Evolutionary conservation across 1,140 invertebrate species (phyloP).

Genomic region (Papilio machaon): DNA sequence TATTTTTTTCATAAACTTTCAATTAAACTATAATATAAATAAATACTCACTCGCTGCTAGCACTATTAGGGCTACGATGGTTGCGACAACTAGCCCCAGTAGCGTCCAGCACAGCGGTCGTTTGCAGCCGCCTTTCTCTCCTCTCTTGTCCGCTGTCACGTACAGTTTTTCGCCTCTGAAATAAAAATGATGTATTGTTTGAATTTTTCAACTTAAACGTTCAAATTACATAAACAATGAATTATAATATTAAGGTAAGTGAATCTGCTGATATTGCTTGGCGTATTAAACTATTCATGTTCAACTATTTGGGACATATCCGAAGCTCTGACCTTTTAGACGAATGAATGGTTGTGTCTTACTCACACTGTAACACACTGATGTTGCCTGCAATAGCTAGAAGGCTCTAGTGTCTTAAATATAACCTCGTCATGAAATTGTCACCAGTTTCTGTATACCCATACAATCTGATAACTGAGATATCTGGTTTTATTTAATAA

Average conservation of each 20-base stretch:
- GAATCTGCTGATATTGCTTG: not conserved
- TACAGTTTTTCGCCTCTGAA: constrained; percentile 91
- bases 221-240: not conserved
- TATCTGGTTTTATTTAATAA: too few species aligned
- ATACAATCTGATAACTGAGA: too few species aligned
- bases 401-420: not conserved
- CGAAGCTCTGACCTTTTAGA: not conserved
- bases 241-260: not conserved
- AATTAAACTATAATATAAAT: not conserved
- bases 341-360: not conserved
- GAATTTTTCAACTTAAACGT: not conserved
- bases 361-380: not conserved
- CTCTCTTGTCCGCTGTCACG: constrained; percentile 90
- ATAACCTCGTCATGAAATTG: too few species aligned
- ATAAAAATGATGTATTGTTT: constrained; percentile 52
- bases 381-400: not conserved
- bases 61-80: constrained; percentile 85
- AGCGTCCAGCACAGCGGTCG: constrained; percentile 86
- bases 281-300: not conserved
- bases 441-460: too few species aligned
- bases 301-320: not conserved
- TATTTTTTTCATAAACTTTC: not conserved
- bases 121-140: constrained; percentile 85
- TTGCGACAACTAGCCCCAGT: constrained; percentile 83
- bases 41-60: constrained; percentile 86